These are phyloP conservation scores for Columbina picui DNA, from an alignment of 2,113 vertebrate genomes.

Conservation along the genomic window DNA sequence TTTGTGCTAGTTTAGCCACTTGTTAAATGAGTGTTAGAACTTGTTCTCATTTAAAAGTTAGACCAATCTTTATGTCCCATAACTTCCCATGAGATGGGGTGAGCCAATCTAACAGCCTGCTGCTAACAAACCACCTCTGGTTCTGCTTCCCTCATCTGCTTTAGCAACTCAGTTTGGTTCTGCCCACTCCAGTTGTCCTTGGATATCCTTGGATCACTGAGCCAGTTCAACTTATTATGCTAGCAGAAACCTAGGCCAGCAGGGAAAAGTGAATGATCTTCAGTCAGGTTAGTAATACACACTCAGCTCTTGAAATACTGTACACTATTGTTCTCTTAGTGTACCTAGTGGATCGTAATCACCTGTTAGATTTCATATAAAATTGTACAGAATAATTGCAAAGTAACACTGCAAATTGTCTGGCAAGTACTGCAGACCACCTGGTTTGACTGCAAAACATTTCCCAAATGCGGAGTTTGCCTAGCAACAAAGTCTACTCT, in stretches of 20 bases:
- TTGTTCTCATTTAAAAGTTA: not conserved
- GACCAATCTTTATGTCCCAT: not conserved
- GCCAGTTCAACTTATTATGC: not conserved
- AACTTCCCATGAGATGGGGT: not conserved
- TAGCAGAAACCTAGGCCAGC: not conserved
- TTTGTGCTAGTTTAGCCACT: not conserved
- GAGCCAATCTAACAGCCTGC: not conserved
- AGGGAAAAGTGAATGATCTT: not conserved
- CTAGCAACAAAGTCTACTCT: not conserved
- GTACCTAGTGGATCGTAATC: not conserved
- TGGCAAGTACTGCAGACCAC: not conserved
- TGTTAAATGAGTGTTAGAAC: not conserved
- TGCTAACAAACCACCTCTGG: not conserved
- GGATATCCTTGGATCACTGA: not conserved
- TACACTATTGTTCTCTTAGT: not conserved
- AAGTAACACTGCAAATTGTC: not conserved
- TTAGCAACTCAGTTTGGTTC: not conserved
- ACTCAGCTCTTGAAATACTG: not conserved
- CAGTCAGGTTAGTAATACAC: not conserved
- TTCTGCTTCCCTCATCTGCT: not conserved
- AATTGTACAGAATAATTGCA: not conserved
- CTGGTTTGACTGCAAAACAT: not conserved
- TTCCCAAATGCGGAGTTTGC: not conserved
- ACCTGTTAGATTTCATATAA: not conserved
- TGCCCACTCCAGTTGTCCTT: not conserved